Evolutionary conservation across 2,888 invertebrate species (phyloP).

Genomic region (Ochropleura leucogaster): DNA sequence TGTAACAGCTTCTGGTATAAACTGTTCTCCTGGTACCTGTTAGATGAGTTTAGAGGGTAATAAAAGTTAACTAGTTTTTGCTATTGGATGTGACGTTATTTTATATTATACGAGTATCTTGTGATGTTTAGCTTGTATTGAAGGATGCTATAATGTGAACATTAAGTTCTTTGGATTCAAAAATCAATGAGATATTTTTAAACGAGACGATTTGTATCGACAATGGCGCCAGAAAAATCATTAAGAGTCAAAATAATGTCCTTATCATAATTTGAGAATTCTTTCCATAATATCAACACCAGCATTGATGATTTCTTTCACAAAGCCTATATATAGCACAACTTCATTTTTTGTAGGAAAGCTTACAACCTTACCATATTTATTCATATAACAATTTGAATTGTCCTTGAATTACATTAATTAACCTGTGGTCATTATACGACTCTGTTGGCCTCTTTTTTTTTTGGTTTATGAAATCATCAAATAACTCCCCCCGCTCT

Average conservation of each 20-base stretch:
- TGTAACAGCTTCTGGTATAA: slow-evolving; percentile 44
- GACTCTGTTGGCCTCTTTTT: not conserved
- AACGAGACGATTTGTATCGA: no score
- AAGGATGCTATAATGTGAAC: not conserved
- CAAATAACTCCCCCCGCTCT: no score
- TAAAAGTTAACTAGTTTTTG: slow-evolving; percentile 48
- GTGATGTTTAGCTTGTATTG: not conserved
- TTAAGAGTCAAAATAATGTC: not conserved
- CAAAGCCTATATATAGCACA: no score
- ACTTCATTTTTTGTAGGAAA: no score
- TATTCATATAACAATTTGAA: no score
- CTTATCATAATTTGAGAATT: no score
- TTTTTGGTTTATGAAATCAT: no score
- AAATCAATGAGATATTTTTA: not conserved
- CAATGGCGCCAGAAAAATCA: not conserved
- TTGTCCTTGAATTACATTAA: no score
- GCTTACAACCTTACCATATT: no score
- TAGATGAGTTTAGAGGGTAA: slow-evolving; percentile 38
- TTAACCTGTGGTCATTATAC: not conserved
- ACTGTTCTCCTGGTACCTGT: slow-evolving; percentile 36
- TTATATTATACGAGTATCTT: no score
- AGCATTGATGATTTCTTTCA: no score
- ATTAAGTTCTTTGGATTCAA: not conserved
- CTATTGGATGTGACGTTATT: not conserved
- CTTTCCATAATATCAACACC: no score